Percentiles rank a stretch among this genome's conserved stretches.
Evolutionary conservation across 2,888 invertebrate species (phyloP).

Genomic region (Drosophila nr. fundita): DNA sequence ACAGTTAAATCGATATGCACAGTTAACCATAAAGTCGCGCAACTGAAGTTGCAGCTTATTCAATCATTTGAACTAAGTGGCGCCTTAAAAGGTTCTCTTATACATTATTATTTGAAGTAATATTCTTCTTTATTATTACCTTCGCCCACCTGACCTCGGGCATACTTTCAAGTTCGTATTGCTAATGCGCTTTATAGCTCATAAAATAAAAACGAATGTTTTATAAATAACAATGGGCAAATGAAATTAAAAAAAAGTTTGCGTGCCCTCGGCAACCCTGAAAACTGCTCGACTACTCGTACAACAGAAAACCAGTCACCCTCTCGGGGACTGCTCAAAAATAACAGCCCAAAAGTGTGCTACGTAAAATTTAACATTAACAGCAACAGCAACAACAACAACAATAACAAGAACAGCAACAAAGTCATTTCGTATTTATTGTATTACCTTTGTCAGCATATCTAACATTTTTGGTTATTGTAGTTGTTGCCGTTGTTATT

Average conservation of each 20-base stretch:
- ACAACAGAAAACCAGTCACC: constrained; percentile 42
- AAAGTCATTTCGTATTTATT: constrained; percentile 77
- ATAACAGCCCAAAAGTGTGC: constrained; percentile 57
- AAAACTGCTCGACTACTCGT: constrained; percentile 25
- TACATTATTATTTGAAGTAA: constrained; percentile 14
- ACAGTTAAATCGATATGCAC: constrained; percentile 1
- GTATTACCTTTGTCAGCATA: constrained; percentile 79
- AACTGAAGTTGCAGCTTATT: constrained; percentile 21
- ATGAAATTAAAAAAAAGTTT: constrained; percentile 63
- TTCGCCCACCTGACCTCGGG: constrained; percentile 19
- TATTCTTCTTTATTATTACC: constrained; percentile 14
- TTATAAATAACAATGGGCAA: constrained; percentile 72
- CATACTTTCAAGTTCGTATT: constrained; percentile 18
- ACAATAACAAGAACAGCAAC: constrained; percentile 27
- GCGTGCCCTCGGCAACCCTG: constrained; percentile 11
- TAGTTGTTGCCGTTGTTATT: constrained; percentile 39
- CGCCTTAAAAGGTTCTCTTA: constrained; percentile 12
- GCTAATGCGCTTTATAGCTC: constrained; percentile 58
- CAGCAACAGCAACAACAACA: constrained; percentile 41
- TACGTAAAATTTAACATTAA: constrained; percentile 69
- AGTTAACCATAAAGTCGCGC: constrained; percentile 15
- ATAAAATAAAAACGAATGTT: constrained; percentile 73
- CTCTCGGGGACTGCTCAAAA: constrained; percentile 45
- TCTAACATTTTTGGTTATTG: constrained; percentile 72
- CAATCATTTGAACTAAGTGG: constrained; percentile 35